Evolutionary conservation across 1,140 invertebrate genomes (phyloP), one percentile per base, ranked within the genome.

Genomic region (Idris sp.): DNA sequence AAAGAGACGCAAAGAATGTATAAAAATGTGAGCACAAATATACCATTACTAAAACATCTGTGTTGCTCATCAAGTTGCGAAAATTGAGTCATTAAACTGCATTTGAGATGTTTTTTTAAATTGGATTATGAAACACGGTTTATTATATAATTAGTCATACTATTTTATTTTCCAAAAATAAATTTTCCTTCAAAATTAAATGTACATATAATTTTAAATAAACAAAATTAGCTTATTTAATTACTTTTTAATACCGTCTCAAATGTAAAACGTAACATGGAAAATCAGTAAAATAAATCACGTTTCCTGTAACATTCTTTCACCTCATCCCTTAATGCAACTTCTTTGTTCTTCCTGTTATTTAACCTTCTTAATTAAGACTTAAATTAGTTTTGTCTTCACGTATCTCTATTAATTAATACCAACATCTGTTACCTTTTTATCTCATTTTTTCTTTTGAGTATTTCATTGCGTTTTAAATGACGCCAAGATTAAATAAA

Each of bases 321-420:
- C 10, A 25, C 15, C 5, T 35, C 31, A n/a, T 5, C 16, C 16
- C 14, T 56, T 43, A 56, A 35, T 33, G 30, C 4, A 25, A 28
- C 28, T 44, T 43, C 48, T 33, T 58, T 58, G 53, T 58, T 58
- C 30, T 58, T 58, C 30, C 11, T 25, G 35, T 58, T 43, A 35
- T 58, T 58, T 18, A 33, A 25, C 19, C 18, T 44, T 58, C 53
- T 43, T 58, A 56, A 58, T 44, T 44, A 59, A 59, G 41, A 46
- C 30, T 36, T 46, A 46, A 59, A 59, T 59, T 59, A 59, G 54
- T 46, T 59, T 46, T 9, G n/a, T 1, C 22, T 14, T n/a, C 41
- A 46, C 54, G 41, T 59, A 46, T 59, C 30, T 38, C 54, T 59
- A 44, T 59, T 59, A 59, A 59, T 59, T 59, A 59, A 46, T 46